phyloP scores from a whole-genome alignment of 2,888 invertebrate genomes.

The Drosophila mimica region DNA sequence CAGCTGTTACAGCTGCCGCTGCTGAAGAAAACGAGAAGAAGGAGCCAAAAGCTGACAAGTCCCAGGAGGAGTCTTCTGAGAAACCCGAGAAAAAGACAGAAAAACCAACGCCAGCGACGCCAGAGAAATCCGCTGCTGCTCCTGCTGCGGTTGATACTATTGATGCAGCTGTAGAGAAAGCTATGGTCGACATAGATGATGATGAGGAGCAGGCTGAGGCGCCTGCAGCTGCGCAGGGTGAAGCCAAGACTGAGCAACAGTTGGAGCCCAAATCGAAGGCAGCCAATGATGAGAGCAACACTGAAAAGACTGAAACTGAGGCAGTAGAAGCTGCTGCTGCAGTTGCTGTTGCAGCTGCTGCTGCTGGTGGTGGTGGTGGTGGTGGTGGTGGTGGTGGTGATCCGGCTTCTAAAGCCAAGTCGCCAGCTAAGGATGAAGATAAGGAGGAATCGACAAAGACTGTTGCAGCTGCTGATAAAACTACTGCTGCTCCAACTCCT shows the following conservation, averaged over 20 bases:
- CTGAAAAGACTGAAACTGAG: constrained; percentile 63
- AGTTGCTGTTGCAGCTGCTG: constrained; percentile 1
- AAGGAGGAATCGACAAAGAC: constrained; percentile 24
- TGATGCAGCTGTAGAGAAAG: neutral
- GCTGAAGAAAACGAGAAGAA: constrained; percentile 22
- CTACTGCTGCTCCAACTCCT: neutral
- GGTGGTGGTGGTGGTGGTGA: constrained; percentile 8
- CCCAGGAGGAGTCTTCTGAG: neutral
- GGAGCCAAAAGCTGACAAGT: constrained; percentile 21
- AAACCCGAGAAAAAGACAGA: constrained; percentile 25
- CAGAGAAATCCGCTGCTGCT: constrained; percentile 33
- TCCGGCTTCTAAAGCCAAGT: constrained; percentile 10
- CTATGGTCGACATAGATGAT: constrained; percentile 6
- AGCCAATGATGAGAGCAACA: constrained; percentile 23
- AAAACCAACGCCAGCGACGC: constrained; percentile 13
- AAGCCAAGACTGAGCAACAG: constrained; percentile 43
- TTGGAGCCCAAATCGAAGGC: constrained; percentile 25
- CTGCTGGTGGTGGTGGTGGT: neutral
- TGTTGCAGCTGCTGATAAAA: constrained; percentile 1
- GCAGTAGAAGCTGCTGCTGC: constrained; percentile 11
- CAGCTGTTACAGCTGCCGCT: neutral
- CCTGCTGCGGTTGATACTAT: neutral
- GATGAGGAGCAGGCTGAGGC: constrained; percentile 2
- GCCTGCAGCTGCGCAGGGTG: constrained; percentile 5
- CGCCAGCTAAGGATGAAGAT: constrained; percentile 17